Conservation (phyloP, 2,888 invertebrate species). For the Athrips mouffetella region DNA sequence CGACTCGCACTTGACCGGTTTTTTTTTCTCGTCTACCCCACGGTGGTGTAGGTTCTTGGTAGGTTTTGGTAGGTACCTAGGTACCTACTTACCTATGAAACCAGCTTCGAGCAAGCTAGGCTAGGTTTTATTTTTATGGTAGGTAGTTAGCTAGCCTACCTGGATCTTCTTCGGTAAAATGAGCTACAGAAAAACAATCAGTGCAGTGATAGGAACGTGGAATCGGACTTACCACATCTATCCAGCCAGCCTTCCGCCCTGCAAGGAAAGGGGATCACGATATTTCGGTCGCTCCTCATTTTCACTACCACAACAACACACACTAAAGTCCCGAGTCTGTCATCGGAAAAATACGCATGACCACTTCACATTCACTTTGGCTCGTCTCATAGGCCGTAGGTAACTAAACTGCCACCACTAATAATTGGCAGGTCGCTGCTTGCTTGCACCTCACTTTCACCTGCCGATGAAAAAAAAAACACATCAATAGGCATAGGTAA, state of each 20-base stretch:
- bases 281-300: conserved; percentile 51
- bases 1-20: no score
- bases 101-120: no score
- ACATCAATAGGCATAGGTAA: background rate
- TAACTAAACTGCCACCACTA: conserved; percentile 21
- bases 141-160: background rate
- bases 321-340: background rate
- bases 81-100: no score
- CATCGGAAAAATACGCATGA: background rate
- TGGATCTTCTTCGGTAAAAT: background rate
- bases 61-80: no score
- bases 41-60: no score
- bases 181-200: no score
- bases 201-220: background rate
- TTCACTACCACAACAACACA: conserved; percentile 2
- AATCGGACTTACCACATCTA: conserved; percentile 62
- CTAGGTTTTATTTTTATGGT: no score
- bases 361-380: conserved; percentile 42
- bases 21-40: no score
- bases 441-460: conserved; percentile 63
- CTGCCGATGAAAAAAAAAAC: conserved; percentile 51
- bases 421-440: conserved; percentile 30
- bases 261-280: conserved; percentile 65
- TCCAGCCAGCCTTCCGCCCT: conserved; percentile 72
- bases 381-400: conserved; percentile 24